Percentiles rank a stretch among this genome's conserved stretches.
Conservation (phyloP, 92 coral and sea anemone genomes). For the Desmophyllum pertusum region DNA sequence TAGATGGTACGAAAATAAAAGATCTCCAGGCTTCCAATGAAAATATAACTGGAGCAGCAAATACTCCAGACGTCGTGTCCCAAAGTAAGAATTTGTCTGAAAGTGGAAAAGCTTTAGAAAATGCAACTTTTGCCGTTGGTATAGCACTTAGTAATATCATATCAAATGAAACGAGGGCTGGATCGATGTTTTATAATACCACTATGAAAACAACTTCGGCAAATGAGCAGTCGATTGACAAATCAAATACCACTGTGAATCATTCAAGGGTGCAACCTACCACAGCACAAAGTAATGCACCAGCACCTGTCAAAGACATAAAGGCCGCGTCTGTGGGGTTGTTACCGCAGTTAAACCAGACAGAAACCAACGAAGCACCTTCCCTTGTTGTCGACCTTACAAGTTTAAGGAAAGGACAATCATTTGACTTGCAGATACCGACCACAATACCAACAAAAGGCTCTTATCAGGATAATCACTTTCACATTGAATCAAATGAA, state of each 20-base stretch:
- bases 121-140: neutral
- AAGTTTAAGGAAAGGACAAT: conserved; percentile 29
- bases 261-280: neutral
- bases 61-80: neutral
- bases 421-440: conserved; percentile 36
- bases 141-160: neutral
- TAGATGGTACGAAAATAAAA: neutral
- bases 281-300: neutral
- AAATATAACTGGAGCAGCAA: neutral
- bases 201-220: neutral
- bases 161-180: neutral
- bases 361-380: neutral
- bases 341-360: neutral
- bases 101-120: neutral
- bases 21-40: neutral
- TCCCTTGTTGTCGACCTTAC: conserved; percentile 23
- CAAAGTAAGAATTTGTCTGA: neutral
- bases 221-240: neutral
- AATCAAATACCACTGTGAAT: neutral
- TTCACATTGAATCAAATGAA: conserved; percentile 10
- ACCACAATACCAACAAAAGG: conserved; percentile 4
- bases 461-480: conserved; percentile 23
- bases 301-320: neutral
- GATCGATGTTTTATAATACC: neutral
- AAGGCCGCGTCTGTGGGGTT: neutral